Percentiles rank a stretch among this genome's conserved stretches.
Conservation (phyloP, 2,888 invertebrate genomes). For the Phymatocera aterrima region DNA sequence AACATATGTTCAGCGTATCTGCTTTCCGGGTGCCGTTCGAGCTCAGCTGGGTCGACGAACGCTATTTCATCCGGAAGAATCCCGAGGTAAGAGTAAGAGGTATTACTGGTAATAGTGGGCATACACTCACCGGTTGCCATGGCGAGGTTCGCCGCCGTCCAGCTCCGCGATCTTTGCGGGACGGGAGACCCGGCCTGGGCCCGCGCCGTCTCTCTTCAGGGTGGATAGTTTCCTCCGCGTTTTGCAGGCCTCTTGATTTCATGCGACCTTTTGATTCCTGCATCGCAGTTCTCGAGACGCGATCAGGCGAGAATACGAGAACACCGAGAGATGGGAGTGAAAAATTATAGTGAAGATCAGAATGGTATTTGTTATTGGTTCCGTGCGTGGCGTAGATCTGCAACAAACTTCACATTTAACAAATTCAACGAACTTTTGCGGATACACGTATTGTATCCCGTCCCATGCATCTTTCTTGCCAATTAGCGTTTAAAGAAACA, state of each 20-base stretch:
- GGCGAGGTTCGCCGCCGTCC: conserved; percentile 1
- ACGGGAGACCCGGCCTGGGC: not conserved
- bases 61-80: conserved; percentile 27
- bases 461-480: not conserved
- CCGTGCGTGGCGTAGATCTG: conserved; percentile 47
- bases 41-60: conserved; percentile 39
- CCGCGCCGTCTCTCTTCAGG: not conserved
- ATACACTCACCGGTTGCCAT: conserved; percentile 36
- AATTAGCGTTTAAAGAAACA: conserved; percentile 26
- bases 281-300: not conserved
- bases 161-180: not conserved
- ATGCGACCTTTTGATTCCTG: not conserved
- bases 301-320: not conserved
- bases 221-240: not conserved
- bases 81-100: conserved; percentile 27
- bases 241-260: not conserved
- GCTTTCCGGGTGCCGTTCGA: conserved; percentile 4
- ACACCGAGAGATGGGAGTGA: not conserved
- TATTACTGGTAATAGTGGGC: conserved; percentile 25
- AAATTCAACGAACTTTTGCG: conserved; percentile 42
- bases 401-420: conserved; percentile 54
- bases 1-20: not conserved
- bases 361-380: not conserved
- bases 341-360: not conserved
- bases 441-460: not conserved